Evolutionary conservation across 2,888 invertebrate species (phyloP).

Genomic region (Nomada goodeniana): DNA sequence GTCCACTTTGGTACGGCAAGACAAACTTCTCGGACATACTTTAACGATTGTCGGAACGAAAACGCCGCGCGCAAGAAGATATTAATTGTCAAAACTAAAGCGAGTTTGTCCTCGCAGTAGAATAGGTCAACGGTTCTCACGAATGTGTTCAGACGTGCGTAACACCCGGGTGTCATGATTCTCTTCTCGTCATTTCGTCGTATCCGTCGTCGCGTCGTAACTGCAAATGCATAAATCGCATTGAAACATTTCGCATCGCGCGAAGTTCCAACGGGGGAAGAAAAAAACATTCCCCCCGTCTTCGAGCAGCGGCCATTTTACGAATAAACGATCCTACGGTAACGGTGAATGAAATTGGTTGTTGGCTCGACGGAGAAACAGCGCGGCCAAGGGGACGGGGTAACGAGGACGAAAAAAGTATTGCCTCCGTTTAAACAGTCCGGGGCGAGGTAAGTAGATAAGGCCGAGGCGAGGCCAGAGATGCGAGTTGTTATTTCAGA

Average conservation of each 20-base stretch:
- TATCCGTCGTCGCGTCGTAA: too few species aligned
- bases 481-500: conserved; percentile 79
- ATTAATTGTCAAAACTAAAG: background rate
- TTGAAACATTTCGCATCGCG: background rate
- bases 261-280: conserved; percentile 9
- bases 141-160: too few species aligned
- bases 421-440: conserved; percentile 65
- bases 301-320: conserved; percentile 36
- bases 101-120: background rate
- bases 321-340: conserved; percentile 53
- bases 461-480: conserved; percentile 47
- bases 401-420: conserved; percentile 58
- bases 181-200: too few species aligned
- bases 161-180: too few species aligned
- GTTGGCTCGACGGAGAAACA: conserved; percentile 39
- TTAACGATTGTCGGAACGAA: background rate
- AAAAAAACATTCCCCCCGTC: conserved; percentile 35
- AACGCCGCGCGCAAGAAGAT: background rate
- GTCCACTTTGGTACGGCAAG: background rate
- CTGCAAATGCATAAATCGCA: background rate
- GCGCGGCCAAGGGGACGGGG: conserved; percentile 25
- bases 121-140: background rate
- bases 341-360: conserved; percentile 64
- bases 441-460: conserved; percentile 57
- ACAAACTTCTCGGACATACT: conserved; percentile 5